Evolutionary conservation across 2,797 vertebrate species (phyloP).

Genomic region (Tauraco hartlaubi): DNA sequence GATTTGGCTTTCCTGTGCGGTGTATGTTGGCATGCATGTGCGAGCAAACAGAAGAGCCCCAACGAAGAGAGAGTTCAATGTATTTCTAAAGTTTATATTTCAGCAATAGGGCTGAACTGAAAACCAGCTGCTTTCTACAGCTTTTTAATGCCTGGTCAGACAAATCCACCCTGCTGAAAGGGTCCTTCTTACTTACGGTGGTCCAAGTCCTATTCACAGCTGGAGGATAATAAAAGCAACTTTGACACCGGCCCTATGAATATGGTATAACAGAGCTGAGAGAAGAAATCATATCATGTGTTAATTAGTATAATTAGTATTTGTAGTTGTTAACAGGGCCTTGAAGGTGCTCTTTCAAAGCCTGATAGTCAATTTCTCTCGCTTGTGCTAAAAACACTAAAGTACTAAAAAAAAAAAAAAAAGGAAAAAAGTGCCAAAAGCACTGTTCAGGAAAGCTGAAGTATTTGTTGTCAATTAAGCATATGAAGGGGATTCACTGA

Average conservation of each 20-base stretch:
- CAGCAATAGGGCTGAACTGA: neutral
- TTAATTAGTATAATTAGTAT: neutral
- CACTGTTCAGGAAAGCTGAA: neutral
- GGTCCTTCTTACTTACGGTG: neutral
- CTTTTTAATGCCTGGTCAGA: neutral
- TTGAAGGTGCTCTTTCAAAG: neutral
- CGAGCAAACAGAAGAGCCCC: neutral
- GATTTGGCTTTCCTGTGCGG: neutral
- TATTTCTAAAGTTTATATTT: neutral
- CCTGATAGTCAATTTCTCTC: neutral
- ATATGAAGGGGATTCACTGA: neutral
- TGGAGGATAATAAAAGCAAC: neutral
- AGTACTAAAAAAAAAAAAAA: no score
- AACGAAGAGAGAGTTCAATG: neutral
- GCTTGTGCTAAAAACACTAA: neutral
- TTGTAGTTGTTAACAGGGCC: neutral
- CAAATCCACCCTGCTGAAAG: neutral
- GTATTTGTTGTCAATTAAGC: neutral
- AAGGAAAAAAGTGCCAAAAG: neutral
- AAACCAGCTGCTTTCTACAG: neutral
- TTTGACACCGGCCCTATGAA: neutral
- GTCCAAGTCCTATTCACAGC: neutral
- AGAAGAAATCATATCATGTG: neutral
- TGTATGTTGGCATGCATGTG: neutral
- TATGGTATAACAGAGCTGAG: neutral